Evolutionary conservation across 2,888 invertebrate species (phyloP), one percentile per base, ranked within the genome.

Genomic region (Clitarchus hookeri): DNA sequence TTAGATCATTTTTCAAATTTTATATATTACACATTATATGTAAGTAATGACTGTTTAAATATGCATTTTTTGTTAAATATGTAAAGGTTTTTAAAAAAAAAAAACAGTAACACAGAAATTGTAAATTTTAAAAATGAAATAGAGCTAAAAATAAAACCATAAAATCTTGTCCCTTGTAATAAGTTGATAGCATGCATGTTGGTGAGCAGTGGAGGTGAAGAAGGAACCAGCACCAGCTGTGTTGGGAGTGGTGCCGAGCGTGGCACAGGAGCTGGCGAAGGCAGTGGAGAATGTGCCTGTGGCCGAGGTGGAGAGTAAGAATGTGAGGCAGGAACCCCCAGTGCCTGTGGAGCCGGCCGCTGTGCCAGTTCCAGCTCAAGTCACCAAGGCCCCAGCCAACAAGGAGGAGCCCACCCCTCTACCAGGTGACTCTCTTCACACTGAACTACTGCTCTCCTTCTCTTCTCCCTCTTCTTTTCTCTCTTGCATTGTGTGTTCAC

Each of bases 361-460:
- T 2, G n/a, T 65, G 65, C 65, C 65, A 19, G 65, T 65, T 11
- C 65, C 65, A n/a, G 8, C n/a, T 8, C 89, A 89, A 91, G 48
- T 91, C 91, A 88, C 65, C 19, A 65, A 65, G 91, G 91, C 88
- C 91, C 91, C 12, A 91, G 92, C 78, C 90, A 92, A 88, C 91
- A 92, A 83, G 90, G 91, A 88, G 90, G 91, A 87, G 89, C 91
- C 26, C 83, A 90, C 90, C 2, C 90, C 90, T 89, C 88, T 91
- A 87, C 65, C 65, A n/a, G 65, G 65, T 65, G n/a, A 65, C 23
- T 12, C 36, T 4, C 36, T 36, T 36, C 1, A 36, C 36, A 36
- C 36, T 36, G 36, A 3, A 36, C 2, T 36, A 36, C 4, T 36
- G 4, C 36, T 36, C 36, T 36, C 36, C 36, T 4, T 36, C 36